Evolutionary conservation across 2,888 invertebrate genomes (phyloP).

Genomic region (Aplocera efformata): DNA sequence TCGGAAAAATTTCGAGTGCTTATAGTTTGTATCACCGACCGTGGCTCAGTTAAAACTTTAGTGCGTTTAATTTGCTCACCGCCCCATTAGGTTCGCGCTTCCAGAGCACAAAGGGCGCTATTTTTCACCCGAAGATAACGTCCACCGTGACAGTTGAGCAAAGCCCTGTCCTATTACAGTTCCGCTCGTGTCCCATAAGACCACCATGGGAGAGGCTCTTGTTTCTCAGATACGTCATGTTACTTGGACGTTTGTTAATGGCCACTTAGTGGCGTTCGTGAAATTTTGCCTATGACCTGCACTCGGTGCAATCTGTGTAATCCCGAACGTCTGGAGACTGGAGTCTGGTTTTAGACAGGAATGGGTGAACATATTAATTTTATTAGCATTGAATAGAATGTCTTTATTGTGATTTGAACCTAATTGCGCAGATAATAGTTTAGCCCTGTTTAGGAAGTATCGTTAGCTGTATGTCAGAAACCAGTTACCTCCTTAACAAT

Average conservation of each 20-base stretch:
- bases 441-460: too few relatives aligned
- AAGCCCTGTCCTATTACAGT: constrained; percentile 71
- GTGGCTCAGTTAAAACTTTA: too few relatives aligned
- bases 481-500: too few relatives aligned
- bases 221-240: constrained; percentile 61
- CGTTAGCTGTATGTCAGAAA: too few relatives aligned
- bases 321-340: too few relatives aligned
- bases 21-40: too few relatives aligned
- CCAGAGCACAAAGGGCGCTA: constrained; percentile 62
- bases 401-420: too few relatives aligned
- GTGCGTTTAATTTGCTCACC: constrained; percentile 7
- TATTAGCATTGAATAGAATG: too few relatives aligned
- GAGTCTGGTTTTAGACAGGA: constrained; percentile 4
- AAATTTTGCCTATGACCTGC: constrained; percentile 19
- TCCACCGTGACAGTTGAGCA: constrained; percentile 60
- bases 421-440: too few relatives aligned
- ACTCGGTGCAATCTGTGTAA: constrained; percentile 3
- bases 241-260: constrained; percentile 63
- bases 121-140: constrained; percentile 72
- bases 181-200: constrained; percentile 54
- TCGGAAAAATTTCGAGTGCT: too few relatives aligned
- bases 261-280: constrained; percentile 18
- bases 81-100: constrained; percentile 34
- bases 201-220: constrained; percentile 64
- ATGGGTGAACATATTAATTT: too few relatives aligned